Conservation (phyloP, 2,888 invertebrate genomes). For the Lampropteryx suffumata region DNA sequence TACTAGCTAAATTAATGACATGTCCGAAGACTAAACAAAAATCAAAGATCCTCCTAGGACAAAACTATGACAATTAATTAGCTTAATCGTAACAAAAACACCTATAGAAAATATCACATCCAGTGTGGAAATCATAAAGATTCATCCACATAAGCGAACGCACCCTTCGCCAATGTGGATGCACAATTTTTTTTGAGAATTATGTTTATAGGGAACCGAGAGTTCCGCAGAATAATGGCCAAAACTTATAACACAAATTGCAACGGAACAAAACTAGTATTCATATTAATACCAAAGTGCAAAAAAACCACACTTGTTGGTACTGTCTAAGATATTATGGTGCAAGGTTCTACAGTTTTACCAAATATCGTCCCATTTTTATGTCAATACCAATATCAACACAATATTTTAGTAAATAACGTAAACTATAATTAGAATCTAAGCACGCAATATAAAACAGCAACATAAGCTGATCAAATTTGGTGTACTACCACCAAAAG, state of each 20-base stretch:
- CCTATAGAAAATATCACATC: constrained; percentile 44
- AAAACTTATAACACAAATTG: constrained; percentile 5
- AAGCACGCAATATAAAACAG: too few species aligned
- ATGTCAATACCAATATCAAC: too few species aligned
- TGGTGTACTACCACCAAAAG: too few species aligned
- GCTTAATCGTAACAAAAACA: constrained; percentile 21
- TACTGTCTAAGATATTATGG: neutral
- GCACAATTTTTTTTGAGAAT: neutral
- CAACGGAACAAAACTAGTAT: neutral
- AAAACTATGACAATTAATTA: constrained; percentile 35
- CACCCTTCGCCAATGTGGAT: too few species aligned
- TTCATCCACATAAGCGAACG: too few species aligned
- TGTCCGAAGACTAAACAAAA: constrained; percentile 38
- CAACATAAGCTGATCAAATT: too few species aligned
- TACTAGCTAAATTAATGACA: constrained; percentile 38
- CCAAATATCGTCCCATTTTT: too few species aligned
- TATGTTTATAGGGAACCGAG: neutral
- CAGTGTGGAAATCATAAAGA: constrained; percentile 24
- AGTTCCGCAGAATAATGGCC: neutral
- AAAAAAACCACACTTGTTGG: constrained; percentile 1
- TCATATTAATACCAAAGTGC: neutral
- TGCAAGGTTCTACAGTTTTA: neutral
- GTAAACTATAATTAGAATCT: too few species aligned
- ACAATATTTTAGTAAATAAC: too few species aligned
- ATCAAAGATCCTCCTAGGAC: constrained; percentile 32